Evolutionary conservation across 92 coral and sea anemone genomes (phyloP), one percentile per base, ranked within the genome.

Genomic region (Galaxea fascicularis): DNA sequence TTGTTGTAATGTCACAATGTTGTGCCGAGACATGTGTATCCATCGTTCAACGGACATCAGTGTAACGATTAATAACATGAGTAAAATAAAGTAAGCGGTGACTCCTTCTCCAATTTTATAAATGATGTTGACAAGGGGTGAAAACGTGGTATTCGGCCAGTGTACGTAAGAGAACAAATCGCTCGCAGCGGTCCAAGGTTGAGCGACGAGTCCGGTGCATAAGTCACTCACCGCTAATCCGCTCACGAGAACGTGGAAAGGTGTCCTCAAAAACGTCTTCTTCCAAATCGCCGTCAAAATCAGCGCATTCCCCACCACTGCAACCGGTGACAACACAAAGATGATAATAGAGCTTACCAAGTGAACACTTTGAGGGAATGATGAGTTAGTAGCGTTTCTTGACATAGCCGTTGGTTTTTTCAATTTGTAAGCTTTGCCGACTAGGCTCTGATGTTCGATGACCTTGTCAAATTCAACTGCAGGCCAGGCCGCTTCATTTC

Each of bases 261-360:
- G 20, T 20, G 80, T 76, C 35, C 69, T 76, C 11, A 1, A 17
- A n/a, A 31, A 76, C n/a, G 52, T 57, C 20, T 22, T 31, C 54
- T 22, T 57, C 67, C 80, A 76, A 58, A 58, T 76, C 10, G 80
- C 68, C 11, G 80, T 52, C 80, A 76, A 58, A 8, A 76, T 39
- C 11, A 76, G 30, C 20, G 30, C 27, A 60, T 57, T 76, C 29
- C 52, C 67, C 80, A 60, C 18, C 22, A 73, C 78, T 26, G 78
- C 78, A 4, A 73, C 35, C 11, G 78, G 78, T 26, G 78, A 73
- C 28, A 73, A 73, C 18, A 73, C 26, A 2, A n/a, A 44, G 11
- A 49, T 51, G 6, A 27, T 7, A 8, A 73, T 49, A n/a, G 39
- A 65, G 17, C 21, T 24, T 65, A 31, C 44, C 10, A 62, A 16